phyloP scores from a whole-genome alignment of 2,797 vertebrate species.

The Poecilia velifera region DNA sequence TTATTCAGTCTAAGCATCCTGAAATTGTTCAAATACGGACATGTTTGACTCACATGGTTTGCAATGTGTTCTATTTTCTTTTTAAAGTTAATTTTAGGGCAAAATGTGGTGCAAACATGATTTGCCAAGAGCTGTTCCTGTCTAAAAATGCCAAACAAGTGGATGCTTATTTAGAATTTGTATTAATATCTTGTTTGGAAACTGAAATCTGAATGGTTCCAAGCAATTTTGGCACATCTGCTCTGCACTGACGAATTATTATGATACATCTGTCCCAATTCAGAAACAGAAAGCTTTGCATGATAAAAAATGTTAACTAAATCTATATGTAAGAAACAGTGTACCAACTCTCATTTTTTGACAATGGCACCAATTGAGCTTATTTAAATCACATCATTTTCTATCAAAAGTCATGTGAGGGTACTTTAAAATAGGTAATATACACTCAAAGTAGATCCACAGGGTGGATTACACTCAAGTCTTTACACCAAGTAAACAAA shows the following conservation, averaged over 20 bases:
- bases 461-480: neutral
- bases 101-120: slow-evolving; percentile 36
- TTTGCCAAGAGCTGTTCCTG: slow-evolving; percentile 26
- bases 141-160: slow-evolving; percentile 23
- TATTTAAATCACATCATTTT: neutral
- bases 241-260: slow-evolving; percentile 22
- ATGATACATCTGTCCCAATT: slow-evolving; percentile 40
- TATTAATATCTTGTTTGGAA: slow-evolving; percentile 27
- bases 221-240: slow-evolving; percentile 32
- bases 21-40: slow-evolving; percentile 36
- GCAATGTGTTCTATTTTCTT: slow-evolving; percentile 30
- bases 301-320: slow-evolving; percentile 12
- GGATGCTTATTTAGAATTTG: slow-evolving; percentile 12
- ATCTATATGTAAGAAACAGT: neutral
- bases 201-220: slow-evolving; percentile 30
- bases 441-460: neutral
- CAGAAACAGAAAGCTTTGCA: slow-evolving; percentile 17
- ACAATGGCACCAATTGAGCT: neutral
- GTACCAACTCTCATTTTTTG: neutral
- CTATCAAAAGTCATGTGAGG: neutral
- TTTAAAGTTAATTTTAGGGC: slow-evolving; percentile 32
- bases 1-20: slow-evolving; percentile 39
- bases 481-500: neutral
- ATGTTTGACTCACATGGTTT: slow-evolving; percentile 42
- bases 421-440: neutral